Percentiles rank a stretch among this genome's conserved stretches.
phyloP scores from a whole-genome alignment of 2,888 invertebrate species.

The Sepiola atlantica region DNA sequence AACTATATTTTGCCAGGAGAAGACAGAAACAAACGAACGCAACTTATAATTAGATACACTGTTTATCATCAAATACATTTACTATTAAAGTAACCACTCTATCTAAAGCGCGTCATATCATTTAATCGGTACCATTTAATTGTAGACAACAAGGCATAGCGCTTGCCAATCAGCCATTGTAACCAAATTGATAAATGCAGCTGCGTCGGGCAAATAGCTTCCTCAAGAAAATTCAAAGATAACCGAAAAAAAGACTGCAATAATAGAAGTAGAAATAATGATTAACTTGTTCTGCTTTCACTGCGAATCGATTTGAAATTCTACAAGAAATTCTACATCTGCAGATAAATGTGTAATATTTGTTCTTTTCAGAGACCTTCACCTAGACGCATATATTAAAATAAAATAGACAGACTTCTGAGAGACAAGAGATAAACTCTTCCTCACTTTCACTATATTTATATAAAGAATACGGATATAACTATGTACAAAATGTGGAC shows the following conservation, averaged over 20 bases:
- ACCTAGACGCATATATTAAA: neutral
- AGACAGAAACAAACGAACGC: neutral
- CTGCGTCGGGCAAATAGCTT: neutral
- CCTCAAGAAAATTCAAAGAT: neutral
- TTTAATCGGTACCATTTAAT: neutral
- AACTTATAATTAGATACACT: neutral
- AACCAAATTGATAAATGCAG: neutral
- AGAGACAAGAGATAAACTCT: neutral
- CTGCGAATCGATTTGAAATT: neutral
- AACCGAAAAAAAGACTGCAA: neutral
- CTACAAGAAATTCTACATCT: neutral
- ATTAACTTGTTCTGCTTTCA: neutral
- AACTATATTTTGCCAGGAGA: neutral
- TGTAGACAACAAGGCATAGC: neutral
- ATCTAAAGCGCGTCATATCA: too few species aligned
- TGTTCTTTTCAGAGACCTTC: neutral
- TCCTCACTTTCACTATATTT: too few species aligned
- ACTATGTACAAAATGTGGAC: too few species aligned
- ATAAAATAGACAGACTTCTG: neutral
- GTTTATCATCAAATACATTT: neutral
- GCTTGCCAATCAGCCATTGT: neutral
- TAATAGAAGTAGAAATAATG: neutral
- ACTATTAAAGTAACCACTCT: neutral
- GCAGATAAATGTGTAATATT: neutral
- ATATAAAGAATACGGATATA: too few species aligned